phyloP scores from a whole-genome alignment of 2,888 invertebrate species.

The Troglohyphantes excavatus region DNA sequence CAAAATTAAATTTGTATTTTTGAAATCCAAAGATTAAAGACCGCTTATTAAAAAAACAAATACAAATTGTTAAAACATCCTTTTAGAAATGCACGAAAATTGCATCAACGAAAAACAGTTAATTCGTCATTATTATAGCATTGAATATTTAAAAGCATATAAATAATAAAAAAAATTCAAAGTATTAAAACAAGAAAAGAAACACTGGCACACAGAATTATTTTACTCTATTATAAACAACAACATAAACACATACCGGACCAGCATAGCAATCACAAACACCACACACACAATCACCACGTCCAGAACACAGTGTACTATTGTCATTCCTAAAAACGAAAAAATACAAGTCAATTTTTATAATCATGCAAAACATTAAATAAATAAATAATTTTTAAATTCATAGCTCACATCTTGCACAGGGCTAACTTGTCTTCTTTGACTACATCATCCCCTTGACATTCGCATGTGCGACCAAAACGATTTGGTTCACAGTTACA shows the following conservation, averaged over 20 bases:
- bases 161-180: no score
- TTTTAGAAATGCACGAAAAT: no score
- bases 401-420: slow-evolving; percentile 69
- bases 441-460: slow-evolving; percentile 79
- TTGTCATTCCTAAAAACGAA: slow-evolving; percentile 53
- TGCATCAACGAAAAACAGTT: no score
- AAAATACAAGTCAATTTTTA: not conserved
- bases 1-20: no score
- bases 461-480: slow-evolving; percentile 86
- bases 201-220: no score
- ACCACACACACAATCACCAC: slow-evolving; percentile 95
- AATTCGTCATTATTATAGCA: no score
- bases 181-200: no score
- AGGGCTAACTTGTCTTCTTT: slow-evolving; percentile 69
- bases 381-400: not conserved
- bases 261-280: slow-evolving; percentile 88
- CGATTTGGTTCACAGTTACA: slow-evolving; percentile 90
- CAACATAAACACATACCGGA: slow-evolving; percentile 80
- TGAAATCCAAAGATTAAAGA: no score
- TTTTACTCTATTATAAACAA: no score
- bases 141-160: no score
- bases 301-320: slow-evolving; percentile 88
- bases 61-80: no score
- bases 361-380: not conserved
- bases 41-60: no score